A percentile compares a stretch with the other conserved stretches of the same genome.
phyloP scores from a whole-genome alignment of 2,797 vertebrate species.

The Holocentrus rufus region DNA sequence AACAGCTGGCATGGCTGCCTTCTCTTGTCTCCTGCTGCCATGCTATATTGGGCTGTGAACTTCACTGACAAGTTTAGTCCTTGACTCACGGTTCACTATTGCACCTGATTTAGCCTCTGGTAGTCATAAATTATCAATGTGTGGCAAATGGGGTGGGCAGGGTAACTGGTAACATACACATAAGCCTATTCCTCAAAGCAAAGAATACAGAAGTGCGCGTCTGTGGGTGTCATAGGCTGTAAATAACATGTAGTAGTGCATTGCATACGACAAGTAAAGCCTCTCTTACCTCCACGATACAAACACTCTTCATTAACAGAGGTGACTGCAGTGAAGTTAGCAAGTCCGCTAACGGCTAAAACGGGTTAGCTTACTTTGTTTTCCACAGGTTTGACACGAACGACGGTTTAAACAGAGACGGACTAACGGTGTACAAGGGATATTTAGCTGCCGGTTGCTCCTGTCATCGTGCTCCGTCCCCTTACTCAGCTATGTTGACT shows the following conservation, averaged over 20 bases:
- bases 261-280: not conserved
- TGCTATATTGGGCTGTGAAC: constrained; percentile 16
- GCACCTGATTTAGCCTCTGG: not conserved
- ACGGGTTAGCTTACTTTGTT: not conserved
- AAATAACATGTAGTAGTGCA: not conserved
- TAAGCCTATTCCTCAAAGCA: not conserved
- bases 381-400: not conserved
- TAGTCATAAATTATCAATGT: not conserved
- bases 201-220: not conserved
- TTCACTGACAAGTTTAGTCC: constrained; percentile 8
- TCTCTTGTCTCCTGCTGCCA: too few species aligned
- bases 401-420: rapidly evolving
- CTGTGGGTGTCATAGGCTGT: too few species aligned
- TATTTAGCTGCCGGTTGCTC: not conserved
- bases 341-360: not conserved
- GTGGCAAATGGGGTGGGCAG: too few species aligned
- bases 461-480: not conserved
- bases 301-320: constrained; percentile 13
- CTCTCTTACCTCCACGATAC: not conserved
- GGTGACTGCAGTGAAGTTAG: constrained; percentile 18
- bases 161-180: not conserved
- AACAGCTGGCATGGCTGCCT: not conserved
- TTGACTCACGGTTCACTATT: constrained; percentile 37
- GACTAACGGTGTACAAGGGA: rapidly evolving
- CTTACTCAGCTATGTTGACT: too few species aligned